Percentiles rank a stretch among this genome's conserved stretches.
Conservation (phyloP, 2,113 vertebrate genomes). For the Phocoena sinus region DNA sequence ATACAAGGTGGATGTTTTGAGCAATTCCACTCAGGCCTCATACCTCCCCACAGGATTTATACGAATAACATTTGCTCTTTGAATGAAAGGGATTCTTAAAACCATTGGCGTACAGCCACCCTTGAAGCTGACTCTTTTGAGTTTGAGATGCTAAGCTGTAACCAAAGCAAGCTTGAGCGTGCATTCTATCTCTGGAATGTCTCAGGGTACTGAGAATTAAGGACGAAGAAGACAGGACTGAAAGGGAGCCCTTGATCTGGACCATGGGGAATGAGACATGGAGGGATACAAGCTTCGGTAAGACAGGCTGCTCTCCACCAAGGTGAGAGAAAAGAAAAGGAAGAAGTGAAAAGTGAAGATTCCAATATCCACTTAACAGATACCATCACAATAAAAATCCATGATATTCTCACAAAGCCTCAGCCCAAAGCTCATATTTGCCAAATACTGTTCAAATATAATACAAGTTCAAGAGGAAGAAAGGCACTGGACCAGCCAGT, state of each 20-base stretch:
- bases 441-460: neutral
- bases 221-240: neutral
- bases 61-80: neutral
- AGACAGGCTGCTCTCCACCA: neutral
- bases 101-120: neutral
- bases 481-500: neutral
- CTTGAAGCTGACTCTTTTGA: neutral
- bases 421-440: neutral
- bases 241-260: neutral
- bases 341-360: neutral
- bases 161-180: neutral
- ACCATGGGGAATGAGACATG: neutral
- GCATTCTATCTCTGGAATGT: neutral
- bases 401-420: neutral
- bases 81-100: neutral
- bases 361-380: neutral
- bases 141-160: neutral
- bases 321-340: neutral
- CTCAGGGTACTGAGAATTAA: neutral
- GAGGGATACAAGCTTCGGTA: neutral
- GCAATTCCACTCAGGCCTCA: neutral
- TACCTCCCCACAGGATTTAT: neutral
- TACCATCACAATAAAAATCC: neutral
- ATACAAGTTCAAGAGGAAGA: neutral
- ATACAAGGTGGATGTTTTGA: neutral